Evolutionary conservation across 2,113 vertebrate species (phyloP), one percentile per base, ranked within the genome.

Genomic region (Rallus limicola): DNA sequence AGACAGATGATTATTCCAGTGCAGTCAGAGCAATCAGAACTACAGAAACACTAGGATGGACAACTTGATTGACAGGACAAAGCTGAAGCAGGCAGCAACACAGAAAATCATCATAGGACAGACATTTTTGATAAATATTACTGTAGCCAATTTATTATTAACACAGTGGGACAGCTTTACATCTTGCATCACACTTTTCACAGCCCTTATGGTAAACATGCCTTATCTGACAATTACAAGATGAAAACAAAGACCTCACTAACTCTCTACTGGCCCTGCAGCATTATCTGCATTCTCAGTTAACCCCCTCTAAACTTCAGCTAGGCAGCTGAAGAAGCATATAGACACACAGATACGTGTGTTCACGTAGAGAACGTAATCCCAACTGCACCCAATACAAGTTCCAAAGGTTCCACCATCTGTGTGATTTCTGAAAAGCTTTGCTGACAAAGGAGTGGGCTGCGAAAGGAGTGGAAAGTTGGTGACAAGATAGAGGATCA

Each of bases 131-230:
- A 90, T 96, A 95, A 95, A 81, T 96, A 96, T 86, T 86, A 93
- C 93, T 44, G 82, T 50, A 94, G 93, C 88, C 42, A 96, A 95
- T 96, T 95, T 92, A 95, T 96, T 94, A 97, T 94, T 90, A 96
- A 95, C 90, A 90, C 76, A 94, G 95, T 84, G 90, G 95, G 90
- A 94, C 96, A 94, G 95, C 93, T 97, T 97, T 96, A 97, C 90
- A 86, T 97, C 92, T 94, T 46, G 72, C 93, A 88, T 94, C 95
- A 94, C 95, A 71, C 79, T 96, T 97, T 92, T 96, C 95, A 84
- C 95, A 96, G 92, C 81, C 93, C 92, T 96, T 95, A 94, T 97
- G 96, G 95, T 95, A 96, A 97, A 96, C 94, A 83, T 90, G 92
- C 96, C 88, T 50, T 90, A 92, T 80, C 93, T 96, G 95, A 96